Evolutionary conservation across 1,140 invertebrate species (phyloP), one percentile per base, ranked within the genome.

Genomic region (Pseudomyrmex cubaensis): DNA sequence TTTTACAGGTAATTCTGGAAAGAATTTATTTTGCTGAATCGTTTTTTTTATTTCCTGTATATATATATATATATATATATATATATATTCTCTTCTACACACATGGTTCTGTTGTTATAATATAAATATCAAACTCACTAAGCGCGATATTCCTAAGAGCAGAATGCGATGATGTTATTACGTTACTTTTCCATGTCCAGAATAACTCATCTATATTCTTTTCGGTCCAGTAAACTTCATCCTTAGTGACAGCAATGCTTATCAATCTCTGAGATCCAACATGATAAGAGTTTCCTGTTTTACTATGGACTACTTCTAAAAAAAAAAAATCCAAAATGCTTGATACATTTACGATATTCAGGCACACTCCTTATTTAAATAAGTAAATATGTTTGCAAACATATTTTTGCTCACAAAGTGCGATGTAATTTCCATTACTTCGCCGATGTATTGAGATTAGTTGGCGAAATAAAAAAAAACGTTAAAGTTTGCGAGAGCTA

Each of bases 151-250:
- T 90, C 44, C 95, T 94, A 12, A 94, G 92, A 35, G 5, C 5
- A 35, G 35, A 35, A 80, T 93, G 92, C 25, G 17, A 13, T 86
- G 90, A 48, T 90, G 87, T 5, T 7, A 0, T 52, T 52, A 88
- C 82, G 59, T 94, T 93, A 17, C 92, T 94, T 75, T 96, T 95
- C 80, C 95, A 93, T 0, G 95, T 94, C 96, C 96, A 97, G 87
- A 95, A 95, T 0, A 97, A 87, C 1, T 87, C 59, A 46, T 75
- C 80, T 17, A 64, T 91, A 13, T 83, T 75, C 12, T 54, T 89
- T 44, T 83, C 83, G 7, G 89, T 92, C 93, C 89, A 92, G 48
- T 96, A 96, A 8, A 96, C 82, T 85, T 95, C 94, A n/a, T 94
- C 91, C 10, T 95, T 95, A 0, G 96, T 92, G 5, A 95, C 86